Conservation (phyloP, 92 coral and sea anemone species). For the Parazoanthus darwini region DNA sequence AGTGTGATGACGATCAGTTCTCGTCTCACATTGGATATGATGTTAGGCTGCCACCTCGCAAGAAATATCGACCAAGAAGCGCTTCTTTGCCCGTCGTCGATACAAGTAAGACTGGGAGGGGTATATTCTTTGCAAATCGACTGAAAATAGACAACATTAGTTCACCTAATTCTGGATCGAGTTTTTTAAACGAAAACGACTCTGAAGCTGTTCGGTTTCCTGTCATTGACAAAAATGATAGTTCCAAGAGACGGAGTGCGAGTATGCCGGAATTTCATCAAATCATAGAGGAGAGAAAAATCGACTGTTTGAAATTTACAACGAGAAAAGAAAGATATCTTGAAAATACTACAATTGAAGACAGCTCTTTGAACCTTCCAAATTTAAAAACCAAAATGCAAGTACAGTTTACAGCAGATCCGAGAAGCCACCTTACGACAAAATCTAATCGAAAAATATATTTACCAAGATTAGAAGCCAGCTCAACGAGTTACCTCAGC, state of each 20-base stretch:
- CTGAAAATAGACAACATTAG: not conserved
- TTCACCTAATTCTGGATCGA: not conserved
- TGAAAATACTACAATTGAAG: not conserved
- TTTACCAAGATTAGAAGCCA: constrained; percentile 22
- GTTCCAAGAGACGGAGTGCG: constrained; percentile 10
- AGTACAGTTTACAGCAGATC: not conserved
- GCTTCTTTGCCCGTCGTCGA: constrained; percentile 24
- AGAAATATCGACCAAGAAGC: constrained; percentile 13
- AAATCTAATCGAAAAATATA: constrained; percentile 43
- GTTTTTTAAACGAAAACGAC: not conserved
- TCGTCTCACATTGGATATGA: constrained; percentile 7
- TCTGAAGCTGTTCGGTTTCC: constrained; percentile 4
- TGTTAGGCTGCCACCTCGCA: not conserved
- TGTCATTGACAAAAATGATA: not conserved
- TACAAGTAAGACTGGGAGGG: not conserved
- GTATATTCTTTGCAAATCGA: constrained; percentile 23
- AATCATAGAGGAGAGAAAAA: not conserved
- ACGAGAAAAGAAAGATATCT: not conserved
- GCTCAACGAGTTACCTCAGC: not conserved
- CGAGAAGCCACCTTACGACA: constrained; percentile 23
- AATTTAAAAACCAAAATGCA: constrained; percentile 1
- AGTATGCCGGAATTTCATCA: constrained; percentile 39
- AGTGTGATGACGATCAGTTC: constrained; percentile 15
- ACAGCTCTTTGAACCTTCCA: constrained; percentile 8
- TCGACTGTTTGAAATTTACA: not conserved